Evolutionary conservation across 2,113 vertebrate genomes (phyloP).

Genomic region (Cephalopholis sonnerati): DNA sequence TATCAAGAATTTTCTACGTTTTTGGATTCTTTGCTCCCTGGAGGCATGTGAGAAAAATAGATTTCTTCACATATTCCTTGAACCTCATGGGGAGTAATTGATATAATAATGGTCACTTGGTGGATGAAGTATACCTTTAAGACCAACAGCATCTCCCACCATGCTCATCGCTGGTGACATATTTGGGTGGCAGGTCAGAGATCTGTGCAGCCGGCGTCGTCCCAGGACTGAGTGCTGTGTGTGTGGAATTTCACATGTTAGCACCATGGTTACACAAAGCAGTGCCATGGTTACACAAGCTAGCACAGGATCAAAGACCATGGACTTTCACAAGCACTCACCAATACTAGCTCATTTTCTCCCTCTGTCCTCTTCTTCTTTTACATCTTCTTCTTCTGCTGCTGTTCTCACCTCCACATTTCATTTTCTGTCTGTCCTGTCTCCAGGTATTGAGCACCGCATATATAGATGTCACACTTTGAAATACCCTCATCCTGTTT

Average conservation of each 20-base stretch:
- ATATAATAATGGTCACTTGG: too few species aligned
- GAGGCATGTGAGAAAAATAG: too few species aligned
- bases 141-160: slow-evolving; percentile 57
- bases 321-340: slow-evolving; percentile 76
- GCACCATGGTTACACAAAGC: slow-evolving; percentile 69
- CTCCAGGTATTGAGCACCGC: not conserved
- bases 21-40: too few species aligned
- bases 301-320: slow-evolving; percentile 73
- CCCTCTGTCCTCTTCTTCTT: slow-evolving; percentile 27
- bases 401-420: slow-evolving; percentile 10
- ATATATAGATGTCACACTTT: not conserved
- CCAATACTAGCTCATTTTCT: slow-evolving; percentile 65
- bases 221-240: slow-evolving; percentile 46
- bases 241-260: slow-evolving; percentile 81
- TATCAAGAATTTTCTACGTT: too few species aligned
- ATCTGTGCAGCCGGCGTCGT: slow-evolving; percentile 40
- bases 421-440: not conserved
- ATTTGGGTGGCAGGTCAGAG: slow-evolving; percentile 61
- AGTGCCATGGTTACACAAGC: slow-evolving; percentile 66
- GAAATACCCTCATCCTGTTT: not conserved
- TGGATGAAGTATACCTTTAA: not conserved
- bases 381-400: not conserved
- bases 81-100: too few species aligned
- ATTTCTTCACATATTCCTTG: too few species aligned
- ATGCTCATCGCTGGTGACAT: slow-evolving; percentile 47